Percentiles rank a stretch among this genome's conserved stretches.
Evolutionary conservation across 2,797 vertebrate species (phyloP).

Genomic region (Chiloscyllium punctatum): DNA sequence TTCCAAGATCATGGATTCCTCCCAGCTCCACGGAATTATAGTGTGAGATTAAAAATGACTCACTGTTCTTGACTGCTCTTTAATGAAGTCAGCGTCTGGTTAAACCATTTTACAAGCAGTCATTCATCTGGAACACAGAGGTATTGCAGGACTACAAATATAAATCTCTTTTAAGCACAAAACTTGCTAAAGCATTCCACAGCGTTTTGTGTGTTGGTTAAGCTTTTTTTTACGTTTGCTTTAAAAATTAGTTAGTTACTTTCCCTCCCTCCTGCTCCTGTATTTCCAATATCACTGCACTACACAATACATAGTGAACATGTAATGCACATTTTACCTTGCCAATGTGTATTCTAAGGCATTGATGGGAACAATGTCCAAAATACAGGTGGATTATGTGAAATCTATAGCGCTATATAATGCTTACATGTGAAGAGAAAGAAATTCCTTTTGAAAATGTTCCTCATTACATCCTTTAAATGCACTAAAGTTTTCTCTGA

Average conservation of each 20-base stretch:
- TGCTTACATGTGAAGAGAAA: not conserved
- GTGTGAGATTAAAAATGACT: slow-evolving; percentile 19
- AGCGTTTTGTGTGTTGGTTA: not conserved
- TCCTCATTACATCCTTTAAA: not conserved
- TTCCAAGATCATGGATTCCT: not conserved
- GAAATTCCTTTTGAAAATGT: not conserved
- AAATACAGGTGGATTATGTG: not conserved
- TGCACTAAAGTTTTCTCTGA: not conserved
- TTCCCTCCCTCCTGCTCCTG: not conserved
- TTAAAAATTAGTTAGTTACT: not conserved
- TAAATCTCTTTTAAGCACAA: not conserved
- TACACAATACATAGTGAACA: too few species aligned
- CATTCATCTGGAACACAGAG: not conserved
- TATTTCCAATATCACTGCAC: not conserved
- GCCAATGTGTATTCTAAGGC: not conserved
- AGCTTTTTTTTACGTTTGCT: not conserved
- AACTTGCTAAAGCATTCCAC: not conserved
- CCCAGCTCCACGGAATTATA: not conserved
- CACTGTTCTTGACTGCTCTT: not conserved
- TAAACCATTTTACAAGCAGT: not conserved
- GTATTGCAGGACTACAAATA: slow-evolving; percentile 4
- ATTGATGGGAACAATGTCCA: not conserved
- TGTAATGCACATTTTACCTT: not conserved
- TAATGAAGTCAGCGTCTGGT: not conserved
- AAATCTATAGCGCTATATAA: not conserved